Evolutionary conservation across 2,888 invertebrate species (phyloP), one percentile per base, ranked within the genome.

Genomic region (Spodoptera exigua): DNA sequence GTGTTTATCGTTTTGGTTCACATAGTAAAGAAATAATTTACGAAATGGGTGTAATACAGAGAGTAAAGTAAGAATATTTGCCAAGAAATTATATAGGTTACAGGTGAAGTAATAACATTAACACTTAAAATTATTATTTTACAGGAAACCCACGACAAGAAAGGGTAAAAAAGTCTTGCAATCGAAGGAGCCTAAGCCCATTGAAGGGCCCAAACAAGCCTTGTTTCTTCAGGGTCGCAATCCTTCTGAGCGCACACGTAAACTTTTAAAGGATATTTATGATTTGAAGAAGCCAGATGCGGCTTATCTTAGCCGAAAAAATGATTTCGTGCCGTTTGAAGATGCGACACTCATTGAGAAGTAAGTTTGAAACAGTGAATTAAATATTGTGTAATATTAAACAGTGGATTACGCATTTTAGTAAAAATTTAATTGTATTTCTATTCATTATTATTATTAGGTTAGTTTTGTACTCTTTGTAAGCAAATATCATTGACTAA

Each of bases 271-370:
- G 90, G 99, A 99, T 91, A 89, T 99, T 89, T 97, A 97, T 81
- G 95, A 96, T 80, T 88, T 99, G 27, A 99, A 98, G 85, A 98
- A 98, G 82, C 98, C 98, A 7, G 95, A 98, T 80, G 96, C 96
- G 0, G 95, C 96, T 7, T 96, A 96, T 74, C 89, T 98, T 37
- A 95, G 95, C 17, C 95, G 97, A 61, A 98, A 98, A 86, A 98
- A 99, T 94, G 98, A 98, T 70, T 96, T 98, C 64, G 95, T 98
- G 14, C 98, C 99, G 0, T 99, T 99, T 90, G 99, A 99, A 92
- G 97, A 99, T 92, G 95, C 96, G 0, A 96, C 97, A 0, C 96
- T 97, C 3, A 93, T 99, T 69, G 98, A 98, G 90, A 95, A 95
- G 95, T 96, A 89, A 90, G 95, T 87, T n/a, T 0, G 18, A 21